phyloP scores from a whole-genome alignment of 2,113 vertebrate genomes.

The Atherinomorus stipes region DNA sequence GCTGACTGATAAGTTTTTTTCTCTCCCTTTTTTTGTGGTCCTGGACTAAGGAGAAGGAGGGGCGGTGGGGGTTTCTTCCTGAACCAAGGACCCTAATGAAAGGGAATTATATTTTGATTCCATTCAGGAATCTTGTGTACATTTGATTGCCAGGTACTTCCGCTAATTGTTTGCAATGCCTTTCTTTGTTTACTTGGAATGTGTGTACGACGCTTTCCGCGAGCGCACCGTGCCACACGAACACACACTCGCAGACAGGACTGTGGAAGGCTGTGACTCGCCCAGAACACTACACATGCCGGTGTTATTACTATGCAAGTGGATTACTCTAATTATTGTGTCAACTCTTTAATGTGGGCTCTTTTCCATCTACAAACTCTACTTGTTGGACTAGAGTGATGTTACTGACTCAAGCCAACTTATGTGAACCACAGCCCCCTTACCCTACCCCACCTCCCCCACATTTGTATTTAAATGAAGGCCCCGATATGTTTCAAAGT shows the following conservation, averaged over 20 bases:
- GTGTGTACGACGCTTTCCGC: constrained; percentile 78
- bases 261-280: constrained; percentile 77
- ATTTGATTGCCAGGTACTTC: constrained; percentile 87
- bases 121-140: constrained; percentile 93
- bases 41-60: constrained; percentile 23
- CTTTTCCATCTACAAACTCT: constrained; percentile 71
- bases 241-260: constrained; percentile 72
- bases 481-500: constrained; percentile 54
- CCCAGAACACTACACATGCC: constrained; percentile 81
- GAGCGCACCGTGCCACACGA: constrained; percentile 61
- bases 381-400: constrained; percentile 68
- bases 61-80: constrained; percentile 40
- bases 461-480: constrained; percentile 63
- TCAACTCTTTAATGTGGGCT: constrained; percentile 43
- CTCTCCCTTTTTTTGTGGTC: constrained; percentile 39
- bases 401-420: constrained; percentile 30
- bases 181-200: constrained; percentile 80
- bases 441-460: neutral
- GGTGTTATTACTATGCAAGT: constrained; percentile 93
- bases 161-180: constrained; percentile 81
- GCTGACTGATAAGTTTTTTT: constrained; percentile 57
- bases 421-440: constrained; percentile 34
- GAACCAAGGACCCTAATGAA: constrained; percentile 86
- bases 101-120: constrained; percentile 94
- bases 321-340: constrained; percentile 75